Evolutionary conservation across 2,797 vertebrate genomes (phyloP), one percentile per base, ranked within the genome.

Genomic region (Sparidentex hasta): DNA sequence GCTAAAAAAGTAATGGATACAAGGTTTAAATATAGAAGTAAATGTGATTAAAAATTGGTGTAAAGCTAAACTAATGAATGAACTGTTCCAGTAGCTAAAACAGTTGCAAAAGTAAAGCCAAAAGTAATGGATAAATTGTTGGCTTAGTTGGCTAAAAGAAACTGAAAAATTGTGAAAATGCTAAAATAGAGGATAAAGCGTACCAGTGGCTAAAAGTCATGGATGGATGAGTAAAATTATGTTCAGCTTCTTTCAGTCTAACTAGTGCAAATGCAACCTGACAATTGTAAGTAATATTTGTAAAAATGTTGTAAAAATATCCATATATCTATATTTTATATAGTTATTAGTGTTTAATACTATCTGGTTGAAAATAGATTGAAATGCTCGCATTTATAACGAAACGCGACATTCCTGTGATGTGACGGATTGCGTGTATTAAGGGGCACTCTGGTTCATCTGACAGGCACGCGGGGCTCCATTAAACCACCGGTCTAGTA

Each of bases 401-500:
- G 3, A 59, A 62, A 52, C 18, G 27, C 0, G 4, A 47, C 29
- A 6, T 33, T 33, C 29, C 29, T 33, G 29, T 33, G 33, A 18
- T 55, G 16, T 44, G 3, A 41, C 2, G 3, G 21, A 70, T 14
- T 52, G n/a, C 57, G 21, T 25, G 1, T 1, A 5, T 65, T 25
- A 50, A 12, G 17, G 16, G 20, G 20, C 18, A 6, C 43, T 46
- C 21, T 17, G 12, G 52, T 27, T 62, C 65, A 27, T 46, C 16
- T 65, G 33, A 50, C 3, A 12, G 12, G 52, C 14, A 61, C 18
- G 2, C 13, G 17, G 20, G 18, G n/a, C 2, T 17, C 46, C 33
- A 50, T 51, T 23, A 63, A 51, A 76, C 46, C 57, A 50, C 62
- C 38, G 16, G 29, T 71, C 58, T 23, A 8, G 8, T 48, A 17